A percentile compares a stretch with the other conserved stretches of the same genome.
phyloP scores from a whole-genome alignment of 2,113 vertebrate genomes.

The Heterotilapia buettikoferi region DNA sequence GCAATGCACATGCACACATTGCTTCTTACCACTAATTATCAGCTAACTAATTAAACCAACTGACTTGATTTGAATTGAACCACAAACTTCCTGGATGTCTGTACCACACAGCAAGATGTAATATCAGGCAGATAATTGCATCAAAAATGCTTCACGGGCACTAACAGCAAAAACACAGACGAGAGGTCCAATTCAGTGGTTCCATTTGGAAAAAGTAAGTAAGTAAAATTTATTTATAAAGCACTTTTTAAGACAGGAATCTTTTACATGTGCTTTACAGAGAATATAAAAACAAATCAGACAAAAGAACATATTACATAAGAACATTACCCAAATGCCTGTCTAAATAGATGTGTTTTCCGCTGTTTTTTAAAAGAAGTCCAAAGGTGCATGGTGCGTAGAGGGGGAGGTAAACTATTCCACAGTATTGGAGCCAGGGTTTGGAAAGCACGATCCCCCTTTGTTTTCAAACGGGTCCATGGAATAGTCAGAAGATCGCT shows the following conservation, averaged over 20 bases:
- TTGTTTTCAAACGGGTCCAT: not conserved
- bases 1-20: not conserved
- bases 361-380: not conserved
- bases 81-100: not conserved
- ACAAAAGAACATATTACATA: not conserved
- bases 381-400: not conserved
- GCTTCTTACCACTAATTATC: not conserved
- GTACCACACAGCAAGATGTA: not conserved
- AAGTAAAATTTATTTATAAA: not conserved
- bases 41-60: rapidly evolving
- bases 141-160: not conserved
- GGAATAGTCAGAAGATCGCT: rapidly evolving
- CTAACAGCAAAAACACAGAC: not conserved
- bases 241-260: not conserved
- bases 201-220: not conserved
- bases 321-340: not conserved
- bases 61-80: too few species aligned
- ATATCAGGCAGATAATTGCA: not conserved
- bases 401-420: not conserved
- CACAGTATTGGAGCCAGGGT: not conserved
- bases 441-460: rapidly evolving
- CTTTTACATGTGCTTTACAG: not conserved
- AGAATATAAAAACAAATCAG: not conserved
- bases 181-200: not conserved
- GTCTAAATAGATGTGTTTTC: not conserved